These are phyloP conservation scores for Pseudochirops cupreus DNA, from an alignment of 2,797 vertebrate species.

Conservation along the genomic window DNA sequence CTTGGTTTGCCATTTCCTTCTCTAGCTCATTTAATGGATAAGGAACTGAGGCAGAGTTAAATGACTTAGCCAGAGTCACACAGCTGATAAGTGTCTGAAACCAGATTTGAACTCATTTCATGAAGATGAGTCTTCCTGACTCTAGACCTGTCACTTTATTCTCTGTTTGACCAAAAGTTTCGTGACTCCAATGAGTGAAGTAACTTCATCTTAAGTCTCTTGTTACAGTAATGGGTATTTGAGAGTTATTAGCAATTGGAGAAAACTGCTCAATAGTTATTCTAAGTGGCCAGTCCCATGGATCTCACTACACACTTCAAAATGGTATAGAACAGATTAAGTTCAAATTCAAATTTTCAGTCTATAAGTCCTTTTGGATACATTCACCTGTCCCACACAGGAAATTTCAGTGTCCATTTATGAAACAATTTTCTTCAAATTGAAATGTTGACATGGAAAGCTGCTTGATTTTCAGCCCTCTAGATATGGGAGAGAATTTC, in stretches of 20 bases:
- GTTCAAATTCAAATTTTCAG: neutral
- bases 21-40: neutral
- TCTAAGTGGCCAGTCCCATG: constrained; percentile 4
- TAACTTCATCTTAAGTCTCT: neutral
- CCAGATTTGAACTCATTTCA: neutral
- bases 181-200: neutral
- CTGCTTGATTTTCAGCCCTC: neutral
- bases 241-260: neutral
- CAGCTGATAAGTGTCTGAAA: neutral
- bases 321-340: neutral
- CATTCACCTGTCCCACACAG: neutral
- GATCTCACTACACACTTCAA: neutral
- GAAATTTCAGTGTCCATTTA: neutral
- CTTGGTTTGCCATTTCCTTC: neutral
- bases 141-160: neutral
- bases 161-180: neutral
- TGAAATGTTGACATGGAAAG: constrained; percentile 37
- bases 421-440: constrained; percentile 17
- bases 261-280: neutral
- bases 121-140: neutral
- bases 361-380: neutral
- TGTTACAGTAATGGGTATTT: neutral
- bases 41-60: neutral
- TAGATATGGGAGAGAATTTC: constrained; percentile 15
- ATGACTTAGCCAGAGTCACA: neutral